Evolutionary conservation across 2,888 invertebrate genomes (phyloP).

Genomic region (Agonopterix alstromeriana): DNA sequence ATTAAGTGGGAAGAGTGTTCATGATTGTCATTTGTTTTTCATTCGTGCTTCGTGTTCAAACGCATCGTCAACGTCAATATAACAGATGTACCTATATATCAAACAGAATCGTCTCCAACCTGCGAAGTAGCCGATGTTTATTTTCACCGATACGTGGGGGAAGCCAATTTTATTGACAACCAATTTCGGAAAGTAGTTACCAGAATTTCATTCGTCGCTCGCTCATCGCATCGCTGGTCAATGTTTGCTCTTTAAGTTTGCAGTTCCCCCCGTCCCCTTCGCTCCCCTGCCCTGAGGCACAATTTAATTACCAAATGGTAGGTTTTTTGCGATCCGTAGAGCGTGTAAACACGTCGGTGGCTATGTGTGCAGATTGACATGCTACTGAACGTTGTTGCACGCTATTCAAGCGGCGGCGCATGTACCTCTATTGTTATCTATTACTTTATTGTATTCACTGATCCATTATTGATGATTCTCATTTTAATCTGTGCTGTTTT

Average conservation of each 20-base stretch:
- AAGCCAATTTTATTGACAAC: slow-evolving; percentile 28
- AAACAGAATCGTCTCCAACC: neutral
- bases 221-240: slow-evolving; percentile 14
- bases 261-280: slow-evolving; percentile 18
- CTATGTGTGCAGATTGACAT: slow-evolving; percentile 19
- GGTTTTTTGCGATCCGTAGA: slow-evolving; percentile 54
- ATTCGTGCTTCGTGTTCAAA: too few species aligned
- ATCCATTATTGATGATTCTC: too few species aligned
- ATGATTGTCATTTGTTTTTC: too few species aligned
- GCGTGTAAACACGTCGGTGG: slow-evolving; percentile 40
- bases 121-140: neutral
- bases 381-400: slow-evolving; percentile 1
- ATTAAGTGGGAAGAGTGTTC: too few species aligned
- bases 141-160: slow-evolving; percentile 2
- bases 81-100: neutral
- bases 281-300: slow-evolving; percentile 29
- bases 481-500: too few species aligned
- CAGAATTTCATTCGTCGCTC: slow-evolving; percentile 7
- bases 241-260: slow-evolving; percentile 54
- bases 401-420: neutral
- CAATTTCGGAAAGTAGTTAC: slow-evolving; percentile 33
- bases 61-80: too few species aligned
- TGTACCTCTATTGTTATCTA: neutral
- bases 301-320: slow-evolving; percentile 70
- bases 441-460: too few species aligned